Evolutionary conservation across 2,113 vertebrate species (phyloP).

Genomic region (Erinaceus europaeus): DNA sequence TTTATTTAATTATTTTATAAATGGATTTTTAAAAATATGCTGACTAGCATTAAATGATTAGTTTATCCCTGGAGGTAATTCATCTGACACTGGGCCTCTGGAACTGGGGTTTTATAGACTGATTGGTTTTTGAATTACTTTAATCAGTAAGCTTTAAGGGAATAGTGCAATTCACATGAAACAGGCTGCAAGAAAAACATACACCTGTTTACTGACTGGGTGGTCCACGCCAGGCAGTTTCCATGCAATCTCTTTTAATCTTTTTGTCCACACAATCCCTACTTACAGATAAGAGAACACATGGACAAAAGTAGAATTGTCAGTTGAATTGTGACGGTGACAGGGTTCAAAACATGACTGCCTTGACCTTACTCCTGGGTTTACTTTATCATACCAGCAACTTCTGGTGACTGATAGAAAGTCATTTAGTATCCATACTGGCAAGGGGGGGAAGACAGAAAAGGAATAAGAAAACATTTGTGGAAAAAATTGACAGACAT

Average conservation of each 20-base stretch:
- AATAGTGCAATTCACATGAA: background rate
- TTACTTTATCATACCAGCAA: background rate
- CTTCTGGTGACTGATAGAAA: background rate
- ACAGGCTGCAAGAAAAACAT: background rate
- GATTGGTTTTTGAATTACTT: conserved; percentile 31
- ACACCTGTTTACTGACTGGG: background rate
- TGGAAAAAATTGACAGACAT: background rate
- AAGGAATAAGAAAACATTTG: background rate
- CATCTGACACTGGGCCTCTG: background rate
- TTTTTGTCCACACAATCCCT: background rate
- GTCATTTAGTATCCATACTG: background rate
- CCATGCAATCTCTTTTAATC: background rate
- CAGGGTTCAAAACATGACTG: background rate
- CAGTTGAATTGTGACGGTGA: background rate
- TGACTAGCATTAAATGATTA: conserved; percentile 16
- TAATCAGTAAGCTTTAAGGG: conserved; percentile 6
- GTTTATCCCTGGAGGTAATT: conserved; percentile 7
- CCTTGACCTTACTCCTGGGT: background rate
- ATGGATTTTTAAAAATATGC: background rate
- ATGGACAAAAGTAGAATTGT: background rate
- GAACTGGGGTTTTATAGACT: background rate
- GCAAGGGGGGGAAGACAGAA: background rate
- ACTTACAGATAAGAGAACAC: background rate
- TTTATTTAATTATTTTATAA: conserved; percentile 28
- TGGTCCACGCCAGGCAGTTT: background rate